phyloP scores from a whole-genome alignment of 2,113 vertebrate genomes.

The Cyprinodon brontotheroides region DNA sequence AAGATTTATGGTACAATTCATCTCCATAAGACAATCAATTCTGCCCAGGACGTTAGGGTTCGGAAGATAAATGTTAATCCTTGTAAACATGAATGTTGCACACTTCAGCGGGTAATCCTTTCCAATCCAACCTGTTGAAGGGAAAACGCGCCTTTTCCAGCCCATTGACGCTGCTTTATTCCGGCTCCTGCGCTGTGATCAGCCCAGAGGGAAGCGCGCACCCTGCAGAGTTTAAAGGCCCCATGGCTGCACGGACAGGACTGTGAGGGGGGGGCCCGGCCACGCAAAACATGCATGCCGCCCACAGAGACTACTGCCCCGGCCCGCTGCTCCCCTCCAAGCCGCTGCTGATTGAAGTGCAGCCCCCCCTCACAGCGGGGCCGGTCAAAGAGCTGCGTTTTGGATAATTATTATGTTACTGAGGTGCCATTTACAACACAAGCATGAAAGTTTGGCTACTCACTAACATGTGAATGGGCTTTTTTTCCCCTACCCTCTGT shows the following conservation, averaged over 20 bases:
- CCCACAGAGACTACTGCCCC: slow-evolving; percentile 66
- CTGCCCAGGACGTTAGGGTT: neutral
- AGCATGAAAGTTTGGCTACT: slow-evolving; percentile 54
- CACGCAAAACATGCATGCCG: slow-evolving; percentile 44
- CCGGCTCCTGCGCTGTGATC: slow-evolving; percentile 73
- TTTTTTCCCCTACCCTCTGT: neutral
- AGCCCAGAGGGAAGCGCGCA: slow-evolving; percentile 56
- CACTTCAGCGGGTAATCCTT: slow-evolving; percentile 52
- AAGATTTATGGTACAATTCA: slow-evolving; percentile 45
- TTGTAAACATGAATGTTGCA: slow-evolving; percentile 38
- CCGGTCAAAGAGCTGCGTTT: slow-evolving; percentile 61
- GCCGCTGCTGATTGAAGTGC: slow-evolving; percentile 76
- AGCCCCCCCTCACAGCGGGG: slow-evolving; percentile 73
- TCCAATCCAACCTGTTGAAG: slow-evolving; percentile 64
- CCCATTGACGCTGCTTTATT: slow-evolving; percentile 56
- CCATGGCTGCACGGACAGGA: slow-evolving; percentile 36
- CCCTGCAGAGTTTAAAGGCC: slow-evolving; percentile 75
- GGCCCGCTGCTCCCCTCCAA: slow-evolving; percentile 59
- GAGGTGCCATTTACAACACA: slow-evolving; percentile 81
- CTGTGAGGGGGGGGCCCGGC: slow-evolving; percentile 20
- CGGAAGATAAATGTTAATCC: neutral
- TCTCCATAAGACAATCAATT: neutral
- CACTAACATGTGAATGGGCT: slow-evolving; percentile 42
- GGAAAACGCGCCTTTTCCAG: slow-evolving; percentile 65
- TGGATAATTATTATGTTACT: slow-evolving; percentile 81